Evolutionary conservation across 2,113 vertebrate genomes (phyloP).

Genomic region (Empidonax traillii): DNA sequence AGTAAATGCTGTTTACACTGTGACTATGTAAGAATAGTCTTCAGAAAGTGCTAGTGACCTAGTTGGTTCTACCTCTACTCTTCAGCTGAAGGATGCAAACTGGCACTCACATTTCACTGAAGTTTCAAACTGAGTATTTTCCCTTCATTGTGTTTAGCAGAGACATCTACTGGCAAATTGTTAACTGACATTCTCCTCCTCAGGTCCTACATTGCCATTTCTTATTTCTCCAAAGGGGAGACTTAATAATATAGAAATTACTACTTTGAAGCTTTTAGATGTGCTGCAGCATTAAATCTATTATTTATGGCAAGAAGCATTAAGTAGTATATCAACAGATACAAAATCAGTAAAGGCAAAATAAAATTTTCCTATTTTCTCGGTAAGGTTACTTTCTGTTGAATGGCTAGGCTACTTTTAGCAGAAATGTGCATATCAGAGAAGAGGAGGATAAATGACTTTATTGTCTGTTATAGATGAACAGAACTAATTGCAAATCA

Average conservation of each 20-base stretch:
- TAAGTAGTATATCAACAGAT: neutral
- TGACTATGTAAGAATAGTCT: neutral
- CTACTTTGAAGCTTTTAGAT: neutral
- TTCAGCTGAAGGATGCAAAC: neutral
- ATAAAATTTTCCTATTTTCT: neutral
- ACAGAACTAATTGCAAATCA: neutral
- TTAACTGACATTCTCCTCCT: neutral
- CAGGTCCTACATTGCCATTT: neutral
- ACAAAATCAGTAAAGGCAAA: conserved; percentile 6
- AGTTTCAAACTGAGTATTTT: neutral
- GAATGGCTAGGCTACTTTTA: neutral
- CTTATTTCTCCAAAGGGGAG: neutral
- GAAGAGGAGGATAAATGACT: neutral
- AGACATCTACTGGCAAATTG: conserved; percentile 51
- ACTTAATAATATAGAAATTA: neutral
- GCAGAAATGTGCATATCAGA: neutral
- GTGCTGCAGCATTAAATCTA: neutral
- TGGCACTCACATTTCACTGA: neutral
- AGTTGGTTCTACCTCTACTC: neutral
- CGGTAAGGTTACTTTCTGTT: neutral
- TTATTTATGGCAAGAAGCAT: neutral
- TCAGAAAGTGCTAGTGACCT: neutral
- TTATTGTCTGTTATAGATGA: neutral
- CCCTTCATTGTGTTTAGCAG: conserved; percentile 26
- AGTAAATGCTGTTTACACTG: neutral